A percentile compares a stretch with the other conserved stretches of the same genome.
These are phyloP conservation scores for Lycaon pictus DNA, from an alignment of 2,113 vertebrate species.

Conservation along the genomic window DNA sequence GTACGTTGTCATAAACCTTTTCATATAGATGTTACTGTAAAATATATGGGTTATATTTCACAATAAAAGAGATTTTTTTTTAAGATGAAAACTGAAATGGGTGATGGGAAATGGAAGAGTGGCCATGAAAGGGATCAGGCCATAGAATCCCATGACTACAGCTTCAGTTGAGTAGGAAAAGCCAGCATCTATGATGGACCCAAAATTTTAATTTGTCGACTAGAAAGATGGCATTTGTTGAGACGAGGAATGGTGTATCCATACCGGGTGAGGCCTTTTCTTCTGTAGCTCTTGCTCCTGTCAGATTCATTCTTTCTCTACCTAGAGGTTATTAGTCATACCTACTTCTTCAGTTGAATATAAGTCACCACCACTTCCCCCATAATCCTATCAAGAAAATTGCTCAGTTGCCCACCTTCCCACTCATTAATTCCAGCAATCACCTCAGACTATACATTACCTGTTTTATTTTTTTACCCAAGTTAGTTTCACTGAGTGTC, in stretches of 20 bases:
- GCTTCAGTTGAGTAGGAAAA: background rate
- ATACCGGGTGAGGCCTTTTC: background rate
- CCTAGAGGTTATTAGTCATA: background rate
- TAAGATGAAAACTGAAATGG: background rate
- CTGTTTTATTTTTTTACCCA: background rate
- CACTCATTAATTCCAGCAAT: background rate
- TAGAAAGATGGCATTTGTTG: background rate
- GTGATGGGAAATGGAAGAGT: background rate
- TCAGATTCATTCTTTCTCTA: background rate
- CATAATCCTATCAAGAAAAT: background rate
- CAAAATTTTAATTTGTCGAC: background rate
- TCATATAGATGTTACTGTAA: background rate
- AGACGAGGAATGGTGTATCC: background rate
- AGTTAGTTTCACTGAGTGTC: background rate
- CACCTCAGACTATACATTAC: rapidly evolving
- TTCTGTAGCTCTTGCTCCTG: background rate
- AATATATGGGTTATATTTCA: background rate
- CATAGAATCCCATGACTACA: background rate
- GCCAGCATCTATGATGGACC: too few species aligned
- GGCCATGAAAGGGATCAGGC: background rate
- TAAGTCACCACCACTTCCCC: background rate
- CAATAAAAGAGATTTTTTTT: background rate
- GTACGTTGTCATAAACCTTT: background rate
- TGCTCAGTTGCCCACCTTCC: background rate
- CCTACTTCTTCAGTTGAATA: background rate